phyloP scores from a whole-genome alignment of 2,888 invertebrate species.

The Balanococcus diminutus region DNA sequence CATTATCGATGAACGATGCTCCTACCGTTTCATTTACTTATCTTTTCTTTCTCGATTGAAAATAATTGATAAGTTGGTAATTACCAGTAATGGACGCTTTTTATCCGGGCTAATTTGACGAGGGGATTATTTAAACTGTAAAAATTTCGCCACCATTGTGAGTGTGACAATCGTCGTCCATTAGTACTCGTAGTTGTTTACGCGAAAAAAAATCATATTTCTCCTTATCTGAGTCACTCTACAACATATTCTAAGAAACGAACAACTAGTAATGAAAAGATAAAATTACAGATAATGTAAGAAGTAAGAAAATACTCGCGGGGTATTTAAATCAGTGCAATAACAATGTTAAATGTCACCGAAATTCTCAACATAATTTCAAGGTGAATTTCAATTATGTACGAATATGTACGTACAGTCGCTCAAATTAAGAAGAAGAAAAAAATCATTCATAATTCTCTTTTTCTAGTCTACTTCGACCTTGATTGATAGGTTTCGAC shows the following conservation, averaged over 20 bases:
- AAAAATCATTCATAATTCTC: not conserved
- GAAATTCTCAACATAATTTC: slow-evolving; percentile 17
- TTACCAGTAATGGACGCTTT: no score
- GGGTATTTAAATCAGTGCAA: not conserved
- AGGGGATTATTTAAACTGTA: not conserved
- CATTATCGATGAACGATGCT: slow-evolving; percentile 9
- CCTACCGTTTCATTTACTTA: not conserved
- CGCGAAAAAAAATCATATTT: not conserved
- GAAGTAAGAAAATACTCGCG: not conserved
- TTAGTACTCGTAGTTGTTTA: not conserved
- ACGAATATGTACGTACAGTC: not conserved
- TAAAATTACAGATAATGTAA: not conserved
- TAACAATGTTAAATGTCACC: slow-evolving; percentile 19
- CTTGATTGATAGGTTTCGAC: not conserved
- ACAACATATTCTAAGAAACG: not conserved
- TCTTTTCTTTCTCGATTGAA: not conserved
- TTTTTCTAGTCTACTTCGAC: not conserved
- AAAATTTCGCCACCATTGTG: not conserved
- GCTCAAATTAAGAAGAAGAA: not conserved
- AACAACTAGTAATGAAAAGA: not conserved
- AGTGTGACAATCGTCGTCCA: not conserved
- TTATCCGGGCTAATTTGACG: not conserved
- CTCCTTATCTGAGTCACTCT: not conserved
- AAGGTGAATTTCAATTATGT: slow-evolving; percentile 34
- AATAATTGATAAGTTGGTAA: not conserved